Evolutionary conservation across 53 echinoderm and acorn worm genomes (phyloP), one percentile per base, ranked within the genome.

Genomic region (Patiria pectinifera): DNA sequence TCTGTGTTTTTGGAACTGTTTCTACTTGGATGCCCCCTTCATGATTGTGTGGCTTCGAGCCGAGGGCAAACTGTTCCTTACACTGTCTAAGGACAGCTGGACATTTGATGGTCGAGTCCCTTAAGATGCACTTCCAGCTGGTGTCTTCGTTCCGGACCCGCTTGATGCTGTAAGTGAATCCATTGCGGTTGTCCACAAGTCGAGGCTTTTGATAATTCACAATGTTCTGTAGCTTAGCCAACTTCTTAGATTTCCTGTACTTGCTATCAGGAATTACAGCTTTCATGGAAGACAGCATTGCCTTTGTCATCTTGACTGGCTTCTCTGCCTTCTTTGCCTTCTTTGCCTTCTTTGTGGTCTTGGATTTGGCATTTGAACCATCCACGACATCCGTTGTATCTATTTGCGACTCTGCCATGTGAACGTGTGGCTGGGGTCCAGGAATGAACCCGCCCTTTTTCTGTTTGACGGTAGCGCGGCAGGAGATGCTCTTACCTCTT

Each of bases 401-500:
- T 35, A 90, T 15, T 8, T 63, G 75, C n/a, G 59, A 23, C 62
- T 90, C 90, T 2, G 69, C 63, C 47, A 90, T 69, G 90, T 90
- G 90, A 19, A 90, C 63, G 63, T 90, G 90, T 13, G 90, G 90
- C 49, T 90, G 90, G 24, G 81, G 90, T 23, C 90, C 90, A 24
- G 90, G 81, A n/a, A 15, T 80, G 48, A 90, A 90, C 18, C 75
- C n/a, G 47, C 43, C 90, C 8, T 66, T 80, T 59, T 81, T 63
- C 25, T 90, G 90, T 69, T 90, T 90, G 81, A 90, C 69, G 46
- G 48, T 81, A 12, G 90, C 90, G 45, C 80, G 81, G 81, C 90
- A 90, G 12, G 81, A 63, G 15, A 90, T 23, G 69, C 45, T 66
- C 47, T 48, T 90, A 48, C 90, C 63, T n/a, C 90, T 61, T 6